phyloP scores from a whole-genome alignment of 1,140 invertebrate genomes.

The Subanguina moxae region DNA sequence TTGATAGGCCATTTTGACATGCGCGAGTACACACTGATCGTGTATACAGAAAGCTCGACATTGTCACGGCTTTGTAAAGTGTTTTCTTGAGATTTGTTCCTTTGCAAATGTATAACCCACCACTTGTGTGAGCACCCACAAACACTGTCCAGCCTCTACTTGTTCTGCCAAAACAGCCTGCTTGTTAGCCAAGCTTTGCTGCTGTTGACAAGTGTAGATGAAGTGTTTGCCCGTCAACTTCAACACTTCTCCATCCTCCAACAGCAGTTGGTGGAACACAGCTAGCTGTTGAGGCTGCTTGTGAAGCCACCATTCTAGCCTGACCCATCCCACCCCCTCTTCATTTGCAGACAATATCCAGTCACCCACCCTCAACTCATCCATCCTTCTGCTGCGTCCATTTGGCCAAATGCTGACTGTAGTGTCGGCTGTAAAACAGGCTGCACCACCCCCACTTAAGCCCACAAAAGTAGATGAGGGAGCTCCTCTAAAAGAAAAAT shows the following conservation, averaged over 20 bases:
- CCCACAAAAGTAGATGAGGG: too few species aligned
- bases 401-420: background rate
- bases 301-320: background rate
- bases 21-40: too few species aligned
- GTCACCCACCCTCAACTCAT: background rate
- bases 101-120: too few species aligned
- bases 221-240: conserved; percentile 10
- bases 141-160: background rate
- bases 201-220: conserved; percentile 3
- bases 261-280: background rate
- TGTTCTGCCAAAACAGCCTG: conserved; percentile 5
- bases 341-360: background rate
- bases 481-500: too few species aligned
- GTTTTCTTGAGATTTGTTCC: too few species aligned
- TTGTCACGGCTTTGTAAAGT: too few species aligned
- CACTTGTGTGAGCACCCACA: too few species aligned
- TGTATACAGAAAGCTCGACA: too few species aligned
- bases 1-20: too few species aligned
- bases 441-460: too few species aligned
- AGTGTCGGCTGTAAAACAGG: conserved; percentile 1
- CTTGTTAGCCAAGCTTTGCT: background rate
- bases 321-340: background rate
- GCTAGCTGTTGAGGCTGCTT: background rate
- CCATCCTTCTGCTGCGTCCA: background rate
- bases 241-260: background rate